Evolutionary conservation across 2,888 invertebrate species (phyloP).

Genomic region (Proisotoma minuta): DNA sequence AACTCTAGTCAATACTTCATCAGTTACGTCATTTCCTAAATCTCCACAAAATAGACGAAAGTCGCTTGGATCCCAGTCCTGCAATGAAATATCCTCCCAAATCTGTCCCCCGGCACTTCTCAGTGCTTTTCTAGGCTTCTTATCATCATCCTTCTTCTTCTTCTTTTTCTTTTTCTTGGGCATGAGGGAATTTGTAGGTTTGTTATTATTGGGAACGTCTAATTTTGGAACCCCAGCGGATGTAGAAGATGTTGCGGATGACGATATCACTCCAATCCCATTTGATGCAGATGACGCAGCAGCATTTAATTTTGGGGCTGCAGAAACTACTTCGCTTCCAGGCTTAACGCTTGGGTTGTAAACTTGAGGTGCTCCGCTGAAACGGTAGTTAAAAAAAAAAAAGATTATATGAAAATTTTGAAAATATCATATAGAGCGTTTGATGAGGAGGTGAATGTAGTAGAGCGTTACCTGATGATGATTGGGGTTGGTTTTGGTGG

Average conservation of each 20-base stretch:
- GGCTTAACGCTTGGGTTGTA: slow-evolving; percentile 8
- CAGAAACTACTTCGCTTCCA: neutral
- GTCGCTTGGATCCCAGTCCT: slow-evolving; percentile 88
- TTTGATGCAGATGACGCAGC: neutral
- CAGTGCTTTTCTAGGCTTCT: slow-evolving; percentile 68
- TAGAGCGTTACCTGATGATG: slow-evolving; percentile 38
- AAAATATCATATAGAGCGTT: too few species aligned
- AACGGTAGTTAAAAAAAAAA: too few species aligned
- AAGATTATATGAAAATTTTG: slow-evolving; percentile 6
- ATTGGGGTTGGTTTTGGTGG: slow-evolving; percentile 33
- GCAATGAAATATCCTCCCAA: slow-evolving; percentile 91
- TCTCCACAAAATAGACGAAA: slow-evolving; percentile 99
- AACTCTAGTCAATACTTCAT: slow-evolving; percentile 90
- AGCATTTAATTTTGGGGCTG: neutral
- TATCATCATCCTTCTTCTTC: slow-evolving; percentile 53
- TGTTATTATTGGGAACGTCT: neutral
- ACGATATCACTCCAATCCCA: neutral
- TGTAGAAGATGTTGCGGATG: neutral
- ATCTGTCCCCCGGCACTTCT: slow-evolving; percentile 88
- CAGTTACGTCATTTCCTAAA: slow-evolving; percentile 97
- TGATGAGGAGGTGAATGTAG: too few species aligned
- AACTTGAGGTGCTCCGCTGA: slow-evolving; percentile 34
- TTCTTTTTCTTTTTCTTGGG: slow-evolving; percentile 48
- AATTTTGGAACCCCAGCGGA: neutral
- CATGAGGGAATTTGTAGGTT: too few species aligned